phyloP scores from a whole-genome alignment of 2,888 invertebrate genomes.

The Pyralis farinalis region DNA sequence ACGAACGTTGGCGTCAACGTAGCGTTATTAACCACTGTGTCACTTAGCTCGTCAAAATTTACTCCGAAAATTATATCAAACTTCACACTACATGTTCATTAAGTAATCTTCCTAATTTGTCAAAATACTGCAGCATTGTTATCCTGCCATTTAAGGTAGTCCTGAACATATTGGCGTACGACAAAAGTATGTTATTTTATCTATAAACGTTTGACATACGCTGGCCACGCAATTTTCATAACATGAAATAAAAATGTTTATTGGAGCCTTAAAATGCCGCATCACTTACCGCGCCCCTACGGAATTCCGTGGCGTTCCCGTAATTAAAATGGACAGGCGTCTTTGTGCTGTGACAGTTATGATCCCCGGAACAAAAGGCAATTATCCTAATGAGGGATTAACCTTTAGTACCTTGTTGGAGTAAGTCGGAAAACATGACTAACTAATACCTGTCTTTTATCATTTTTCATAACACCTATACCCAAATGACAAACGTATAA shows the following conservation, averaged over 20 bases:
- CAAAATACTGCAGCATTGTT: conserved; percentile 33
- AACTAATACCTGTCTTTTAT: too few relatives aligned
- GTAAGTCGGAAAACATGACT: background rate
- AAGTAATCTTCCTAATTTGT: conserved; percentile 17
- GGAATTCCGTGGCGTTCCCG: conserved; percentile 35
- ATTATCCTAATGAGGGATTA: conserved; percentile 47
- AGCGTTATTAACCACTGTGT: too few relatives aligned
- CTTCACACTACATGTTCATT: conserved; percentile 13
- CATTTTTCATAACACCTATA: too few relatives aligned
- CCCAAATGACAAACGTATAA: too few relatives aligned
- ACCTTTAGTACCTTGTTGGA: conserved; percentile 12
- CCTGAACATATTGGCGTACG: conserved; percentile 19
- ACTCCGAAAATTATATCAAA: too few relatives aligned
- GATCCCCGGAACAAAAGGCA: conserved; percentile 35
- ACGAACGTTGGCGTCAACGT: too few relatives aligned
- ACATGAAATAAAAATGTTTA: conserved; percentile 51
- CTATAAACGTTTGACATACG: conserved; percentile 19
- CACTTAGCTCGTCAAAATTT: too few relatives aligned
- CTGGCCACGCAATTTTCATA: conserved; percentile 41
- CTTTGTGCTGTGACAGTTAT: conserved; percentile 43
- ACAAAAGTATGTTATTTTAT: conserved; percentile 14
- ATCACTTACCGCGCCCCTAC: conserved; percentile 35
- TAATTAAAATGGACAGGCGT: conserved; percentile 65
- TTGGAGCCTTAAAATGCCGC: conserved; percentile 37
- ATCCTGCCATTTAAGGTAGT: conserved; percentile 24